Evolutionary conservation across 2,888 invertebrate genomes (phyloP), one percentile per base, ranked within the genome.

Genomic region (Scaptomyza polygonia): DNA sequence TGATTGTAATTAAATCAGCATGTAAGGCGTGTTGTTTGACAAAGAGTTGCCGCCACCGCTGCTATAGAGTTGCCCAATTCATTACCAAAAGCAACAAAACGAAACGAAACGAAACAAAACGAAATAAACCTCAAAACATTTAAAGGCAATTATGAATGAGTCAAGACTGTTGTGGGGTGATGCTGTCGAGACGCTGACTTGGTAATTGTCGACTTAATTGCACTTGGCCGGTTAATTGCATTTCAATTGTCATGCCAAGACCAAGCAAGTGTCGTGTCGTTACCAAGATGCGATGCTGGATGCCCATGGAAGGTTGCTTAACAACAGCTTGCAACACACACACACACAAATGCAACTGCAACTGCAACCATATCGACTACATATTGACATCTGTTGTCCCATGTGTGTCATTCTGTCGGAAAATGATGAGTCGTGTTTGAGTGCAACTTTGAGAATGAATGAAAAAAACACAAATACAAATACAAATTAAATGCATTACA

Each of bases 221-320:
- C 78, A 66, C 78, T 86, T 83, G 83, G 67, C 81, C 82, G 86
- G 78, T 83, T 82, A 82, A 82, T 82, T 82, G 82, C 83, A 80
- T 78, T 82, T 86, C 82, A 82, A 86, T 83, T 86, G 86, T 86
- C 83, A 80, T 86, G 81, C 67, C 84, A 84, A 76, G 76, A 74
- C 56, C 62, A 67, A 72, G 72, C 62, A 67, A 72, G 72, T 61
- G 62, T 32, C 45, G 54, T 36, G 30, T 64, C 47, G 62, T 56
- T 29, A 34, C 36, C 48, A 70, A 36, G 44, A n/a, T 62, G 74
- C 76, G 44, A n/a, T 62, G 74, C 76, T 16, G 58, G n/a, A n/a
- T n/a, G 61, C 72, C 56, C 79, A 74, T 80, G 81, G 81, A 79
- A 79, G 79, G 80, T 78, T 80, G 67, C 65, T 55, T 11, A 40